Evolutionary conservation across 1,140 invertebrate genomes (phyloP), one percentile per base, ranked within the genome.

Genomic region (Drosophila orosa): DNA sequence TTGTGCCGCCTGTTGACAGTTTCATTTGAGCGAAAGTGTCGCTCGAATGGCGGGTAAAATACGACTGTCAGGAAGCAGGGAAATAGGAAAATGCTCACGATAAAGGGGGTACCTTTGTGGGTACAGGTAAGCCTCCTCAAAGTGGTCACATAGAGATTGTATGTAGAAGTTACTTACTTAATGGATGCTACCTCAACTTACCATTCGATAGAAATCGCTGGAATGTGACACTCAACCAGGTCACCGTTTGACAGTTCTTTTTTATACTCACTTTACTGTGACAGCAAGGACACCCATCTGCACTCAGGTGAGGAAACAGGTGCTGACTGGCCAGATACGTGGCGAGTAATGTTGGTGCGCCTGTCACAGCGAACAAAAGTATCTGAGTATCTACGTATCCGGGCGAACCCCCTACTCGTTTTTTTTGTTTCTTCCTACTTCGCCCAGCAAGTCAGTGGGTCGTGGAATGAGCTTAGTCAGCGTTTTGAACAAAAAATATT

Each of bases 381-480:
- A 72, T 72, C 67, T 69, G 44, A 10, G 42, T 55, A 71, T 50
- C 60, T 59, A 19, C 19, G 39, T 45, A 66, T 65, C 62, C 59
- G 29, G 29, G 12, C 15, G 59, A 24, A 54, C 8, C 22, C 15
- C 52, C 35, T 37, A 47, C 15, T 12, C 47, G 9, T 10, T 6
- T 25, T 5, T 48, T n/a, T 19, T 19, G 2, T 9, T 10, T 9
- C 24, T 10, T 9, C 24, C 10, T 44, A 15, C 19, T 29, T 60
- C 61, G 47, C 13, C 35, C 52, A 57, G 78, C 68, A 59, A 82
- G 58, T 75, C 56, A 61, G 63, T 65, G 71, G 73, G 45, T 79
- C 71, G 66, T 29, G 50, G 63, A 58, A 58, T 78, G 68, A 59
- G 83, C 83, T 87, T 79, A 82, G 79, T 87, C 82, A 87, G 82